These are phyloP conservation scores for Porites australiensis DNA, from an alignment of 64 coral and sea anemone species.

Conservation along the genomic window DNA sequence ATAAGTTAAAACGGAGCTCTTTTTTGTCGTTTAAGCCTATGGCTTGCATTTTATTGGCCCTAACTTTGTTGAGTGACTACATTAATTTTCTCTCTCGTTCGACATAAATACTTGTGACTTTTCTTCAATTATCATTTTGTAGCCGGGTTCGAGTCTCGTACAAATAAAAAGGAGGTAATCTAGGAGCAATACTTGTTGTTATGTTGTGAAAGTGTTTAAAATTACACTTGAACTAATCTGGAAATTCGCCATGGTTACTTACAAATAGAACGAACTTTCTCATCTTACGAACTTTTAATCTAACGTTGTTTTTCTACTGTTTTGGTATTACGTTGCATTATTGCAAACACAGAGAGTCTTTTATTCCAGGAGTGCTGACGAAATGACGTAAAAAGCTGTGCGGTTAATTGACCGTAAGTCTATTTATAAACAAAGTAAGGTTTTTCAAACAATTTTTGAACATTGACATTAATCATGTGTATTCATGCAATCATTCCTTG, in stretches of 20 bases:
- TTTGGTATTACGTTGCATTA: neutral
- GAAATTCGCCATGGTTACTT: neutral
- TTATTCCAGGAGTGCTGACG: too few species aligned
- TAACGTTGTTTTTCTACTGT: neutral
- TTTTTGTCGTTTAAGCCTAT: neutral
- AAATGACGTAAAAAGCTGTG: neutral
- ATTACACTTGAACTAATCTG: neutral
- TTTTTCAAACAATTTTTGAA: neutral
- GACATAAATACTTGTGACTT: neutral
- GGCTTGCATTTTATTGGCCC: too few species aligned
- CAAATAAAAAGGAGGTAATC: neutral
- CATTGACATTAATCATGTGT: neutral
- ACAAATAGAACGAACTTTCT: neutral
- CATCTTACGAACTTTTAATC: neutral
- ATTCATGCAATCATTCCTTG: too few species aligned
- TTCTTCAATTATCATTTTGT: neutral
- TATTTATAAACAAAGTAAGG: neutral
- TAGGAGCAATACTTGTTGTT: slow-evolving; percentile 34
- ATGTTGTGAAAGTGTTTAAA: slow-evolving; percentile 12
- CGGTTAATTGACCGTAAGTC: neutral
- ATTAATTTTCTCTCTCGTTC: neutral
- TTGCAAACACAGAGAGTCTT: too few species aligned
- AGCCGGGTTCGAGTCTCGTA: neutral
- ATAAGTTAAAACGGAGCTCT: neutral
- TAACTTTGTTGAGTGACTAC: too few species aligned